phyloP scores from a whole-genome alignment of 2,888 invertebrate species.

The Oxytorus armatus region DNA sequence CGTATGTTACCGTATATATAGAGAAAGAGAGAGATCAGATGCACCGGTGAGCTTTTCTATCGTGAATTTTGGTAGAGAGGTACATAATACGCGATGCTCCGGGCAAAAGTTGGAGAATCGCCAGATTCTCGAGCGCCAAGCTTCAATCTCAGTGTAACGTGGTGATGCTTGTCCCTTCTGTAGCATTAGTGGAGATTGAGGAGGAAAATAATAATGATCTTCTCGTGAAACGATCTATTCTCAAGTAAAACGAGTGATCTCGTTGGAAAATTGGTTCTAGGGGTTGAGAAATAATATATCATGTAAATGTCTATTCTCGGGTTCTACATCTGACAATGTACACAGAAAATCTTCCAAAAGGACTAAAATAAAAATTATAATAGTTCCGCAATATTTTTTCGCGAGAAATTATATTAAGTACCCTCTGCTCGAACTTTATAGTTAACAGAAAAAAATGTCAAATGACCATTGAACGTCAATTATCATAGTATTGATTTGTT shows the following conservation, averaged over 20 bases:
- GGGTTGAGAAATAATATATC: background rate
- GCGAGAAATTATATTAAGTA: no score
- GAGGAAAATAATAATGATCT: slow-evolving; percentile 62
- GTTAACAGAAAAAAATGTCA: no score
- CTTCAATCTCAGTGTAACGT: slow-evolving; percentile 56
- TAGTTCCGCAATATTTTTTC: no score
- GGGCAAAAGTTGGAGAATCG: slow-evolving; percentile 56
- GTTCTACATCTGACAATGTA: background rate
- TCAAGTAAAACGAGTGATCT: slow-evolving; percentile 25
- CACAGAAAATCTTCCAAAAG: background rate
- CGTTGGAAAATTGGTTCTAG: background rate
- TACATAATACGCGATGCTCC: slow-evolving; percentile 42
- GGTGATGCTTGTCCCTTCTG: slow-evolving; percentile 44
- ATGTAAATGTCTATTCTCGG: background rate
- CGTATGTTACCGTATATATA: slow-evolving; percentile 14
- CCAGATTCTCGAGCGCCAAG: slow-evolving; percentile 55
- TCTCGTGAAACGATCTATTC: slow-evolving; percentile 55
- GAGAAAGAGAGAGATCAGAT: background rate
- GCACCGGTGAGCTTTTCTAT: slow-evolving; percentile 44
- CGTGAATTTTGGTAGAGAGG: slow-evolving; percentile 48
- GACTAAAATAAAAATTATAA: background rate
- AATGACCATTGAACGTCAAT: no score
- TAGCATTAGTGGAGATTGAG: slow-evolving; percentile 55
- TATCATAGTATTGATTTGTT: no score
- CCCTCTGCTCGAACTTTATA: no score